phyloP scores from a whole-genome alignment of 2,797 vertebrate genomes.

The Cynodonichthys magdalenae region DNA sequence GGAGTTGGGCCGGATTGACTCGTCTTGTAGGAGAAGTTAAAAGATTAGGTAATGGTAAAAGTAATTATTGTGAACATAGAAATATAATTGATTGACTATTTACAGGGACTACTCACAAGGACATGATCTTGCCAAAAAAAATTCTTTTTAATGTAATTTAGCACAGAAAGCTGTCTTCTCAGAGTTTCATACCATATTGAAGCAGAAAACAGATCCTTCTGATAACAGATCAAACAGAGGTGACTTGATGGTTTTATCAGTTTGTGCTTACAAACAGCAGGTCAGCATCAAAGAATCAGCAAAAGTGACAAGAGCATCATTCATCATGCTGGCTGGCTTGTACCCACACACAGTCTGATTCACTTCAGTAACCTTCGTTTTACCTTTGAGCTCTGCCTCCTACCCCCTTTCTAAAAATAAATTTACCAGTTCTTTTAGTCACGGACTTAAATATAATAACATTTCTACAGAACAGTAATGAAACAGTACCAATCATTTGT shows the following conservation, averaged over 20 bases:
- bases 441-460: not conserved
- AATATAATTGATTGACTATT: too few species aligned
- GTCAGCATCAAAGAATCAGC: not conserved
- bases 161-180: too few species aligned
- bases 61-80: too few species aligned
- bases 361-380: not conserved
- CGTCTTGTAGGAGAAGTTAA: too few species aligned
- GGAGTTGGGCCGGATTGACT: too few species aligned
- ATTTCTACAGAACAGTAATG: not conserved
- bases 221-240: constrained; percentile 1
- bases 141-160: not conserved
- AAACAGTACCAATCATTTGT: constrained; percentile 1
- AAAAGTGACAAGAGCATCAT: not conserved
- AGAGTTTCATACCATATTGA: too few species aligned
- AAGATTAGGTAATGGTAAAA: too few species aligned
- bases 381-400: too few species aligned
- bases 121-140: too few species aligned
- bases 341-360: not conserved
- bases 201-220: not conserved
- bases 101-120: too few species aligned
- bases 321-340: not conserved
- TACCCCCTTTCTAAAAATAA: too few species aligned
- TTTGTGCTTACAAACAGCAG: not conserved
- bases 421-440: too few species aligned
- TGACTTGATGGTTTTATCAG: not conserved